Evolutionary conservation across 2,888 invertebrate genomes (phyloP).

Genomic region (Apocheima hispidaria): DNA sequence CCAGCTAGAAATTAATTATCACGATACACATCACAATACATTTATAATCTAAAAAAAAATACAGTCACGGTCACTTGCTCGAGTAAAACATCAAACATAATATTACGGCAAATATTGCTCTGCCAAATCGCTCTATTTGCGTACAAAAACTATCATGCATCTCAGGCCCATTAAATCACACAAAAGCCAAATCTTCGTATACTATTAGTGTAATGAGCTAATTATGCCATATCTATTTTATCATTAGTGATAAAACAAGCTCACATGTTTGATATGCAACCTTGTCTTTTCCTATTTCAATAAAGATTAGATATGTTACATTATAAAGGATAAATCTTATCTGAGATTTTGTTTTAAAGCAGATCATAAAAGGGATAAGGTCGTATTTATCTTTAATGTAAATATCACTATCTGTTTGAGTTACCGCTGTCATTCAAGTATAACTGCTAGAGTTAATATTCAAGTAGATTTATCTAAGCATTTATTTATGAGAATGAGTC

Average conservation of each 20-base stretch:
- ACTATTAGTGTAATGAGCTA: background rate
- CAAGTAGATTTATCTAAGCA: slow-evolving; percentile 7
- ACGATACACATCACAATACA: slow-evolving; percentile 5
- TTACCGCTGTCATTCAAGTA: slow-evolving; percentile 25
- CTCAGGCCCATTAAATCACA: slow-evolving; percentile 5
- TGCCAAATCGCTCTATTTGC: slow-evolving; percentile 26
- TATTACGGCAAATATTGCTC: slow-evolving; percentile 13
- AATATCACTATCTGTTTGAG: slow-evolving; percentile 36
- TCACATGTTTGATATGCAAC: slow-evolving; percentile 56
- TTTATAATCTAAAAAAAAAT: slow-evolving; percentile 13
- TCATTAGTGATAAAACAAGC: slow-evolving; percentile 49
- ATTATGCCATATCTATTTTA: slow-evolving; percentile 20
- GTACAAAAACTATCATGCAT: slow-evolving; percentile 21
- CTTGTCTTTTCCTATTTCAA: slow-evolving; percentile 64
- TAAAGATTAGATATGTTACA: slow-evolving; percentile 62
- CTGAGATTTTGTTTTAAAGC: slow-evolving; percentile 60
- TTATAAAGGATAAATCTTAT: slow-evolving; percentile 59
- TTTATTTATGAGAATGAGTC: slow-evolving; percentile 16
- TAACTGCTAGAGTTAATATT: slow-evolving; percentile 19
- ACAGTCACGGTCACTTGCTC: slow-evolving; percentile 11
- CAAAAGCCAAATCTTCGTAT: slow-evolving; percentile 2
- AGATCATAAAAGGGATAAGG: slow-evolving; percentile 51
- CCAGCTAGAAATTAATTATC: background rate
- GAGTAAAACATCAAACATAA: slow-evolving; percentile 18
- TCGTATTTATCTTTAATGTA: slow-evolving; percentile 48